A percentile compares a stretch with the other conserved stretches of the same genome.
phyloP scores from a whole-genome alignment of 1,140 invertebrate genomes.

The Rhopalosiphum maidis region DNA sequence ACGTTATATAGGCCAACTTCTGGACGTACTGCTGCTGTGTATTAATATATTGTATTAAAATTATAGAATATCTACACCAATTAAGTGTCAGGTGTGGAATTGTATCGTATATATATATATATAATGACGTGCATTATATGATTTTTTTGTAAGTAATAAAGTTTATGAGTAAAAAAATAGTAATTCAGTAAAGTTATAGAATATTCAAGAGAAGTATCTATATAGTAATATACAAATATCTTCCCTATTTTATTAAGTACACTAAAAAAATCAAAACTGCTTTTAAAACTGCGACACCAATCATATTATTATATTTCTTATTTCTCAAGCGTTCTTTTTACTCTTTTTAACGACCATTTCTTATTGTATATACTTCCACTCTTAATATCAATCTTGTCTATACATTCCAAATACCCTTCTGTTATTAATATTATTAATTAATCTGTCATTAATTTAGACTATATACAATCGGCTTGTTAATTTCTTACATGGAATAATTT shows the following conservation, averaged over 20 bases:
- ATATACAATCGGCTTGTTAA: too few species aligned
- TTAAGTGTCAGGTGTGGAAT: not conserved
- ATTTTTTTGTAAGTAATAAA: not conserved
- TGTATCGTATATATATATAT: not conserved
- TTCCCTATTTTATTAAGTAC: not conserved
- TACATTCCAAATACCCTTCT: not conserved
- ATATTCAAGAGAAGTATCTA: not conserved
- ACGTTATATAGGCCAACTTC: too few species aligned
- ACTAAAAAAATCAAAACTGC: not conserved
- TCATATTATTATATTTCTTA: not conserved
- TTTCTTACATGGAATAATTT: too few species aligned
- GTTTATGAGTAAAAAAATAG: not conserved
- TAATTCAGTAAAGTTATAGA: not conserved
- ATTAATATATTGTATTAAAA: too few species aligned
- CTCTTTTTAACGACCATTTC: not conserved
- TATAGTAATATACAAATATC: not conserved
- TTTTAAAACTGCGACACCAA: not conserved
- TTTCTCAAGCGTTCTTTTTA: not conserved
- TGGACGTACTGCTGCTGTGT: too few species aligned
- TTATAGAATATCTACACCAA: not conserved
- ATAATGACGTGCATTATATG: not conserved
- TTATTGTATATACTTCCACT: not conserved
- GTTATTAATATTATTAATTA: not conserved
- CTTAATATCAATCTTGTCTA: not conserved
- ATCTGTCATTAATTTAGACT: not conserved